Base-by-base conservation (phyloP, 2,797 vertebrate genomes). In the Labeo calbasu region DNA sequence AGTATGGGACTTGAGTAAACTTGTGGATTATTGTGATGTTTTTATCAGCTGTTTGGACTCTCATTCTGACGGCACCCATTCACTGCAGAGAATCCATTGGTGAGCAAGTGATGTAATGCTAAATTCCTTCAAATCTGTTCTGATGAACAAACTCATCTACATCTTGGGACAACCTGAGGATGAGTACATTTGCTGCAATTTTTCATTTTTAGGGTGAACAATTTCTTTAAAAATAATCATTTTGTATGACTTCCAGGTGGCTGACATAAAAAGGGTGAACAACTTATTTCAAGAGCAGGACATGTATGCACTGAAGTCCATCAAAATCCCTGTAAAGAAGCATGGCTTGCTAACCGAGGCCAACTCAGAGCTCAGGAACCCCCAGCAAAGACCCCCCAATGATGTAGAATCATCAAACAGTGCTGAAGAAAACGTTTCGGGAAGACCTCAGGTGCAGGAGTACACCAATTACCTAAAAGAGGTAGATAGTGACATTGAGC, bases 201-300 rank as follows among this genome's bases (percentile, higher is more conserved):
- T 25, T 5, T 32, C 6, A 32, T 32, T 65, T 65, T 32, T 65
- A n/a, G 1, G 15, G 4, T 43, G 36, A 69, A 5, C 4, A 2
- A 21, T 40, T 69, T 17, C 66, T 13, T 68, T 57, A 43, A 48
- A 43, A 40, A 77, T 5, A 59, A 23, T 78, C 0, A 12, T 92
- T 78, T 84, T 91, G 28, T 91, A 66, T 84, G 76, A 66, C 28
- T 73, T 71, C 87, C 88, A 99, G 98, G 98, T 99, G 19, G 96
- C 97, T 0, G 97, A 98, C 86, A 96, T 99, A 91, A 99, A 99
- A 90, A 94, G 95, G 1, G 93, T 96, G 53, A 99, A 99, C 94
- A 98, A 97, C 92, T 96, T 99, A 21, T 95, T 99, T 81, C 93
- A 94, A 84, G 98, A 98, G 81, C 98, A 99, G 92, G 98, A 99